Conservation (phyloP, 2,888 invertebrate species). For the Ferrisia virgata region DNA sequence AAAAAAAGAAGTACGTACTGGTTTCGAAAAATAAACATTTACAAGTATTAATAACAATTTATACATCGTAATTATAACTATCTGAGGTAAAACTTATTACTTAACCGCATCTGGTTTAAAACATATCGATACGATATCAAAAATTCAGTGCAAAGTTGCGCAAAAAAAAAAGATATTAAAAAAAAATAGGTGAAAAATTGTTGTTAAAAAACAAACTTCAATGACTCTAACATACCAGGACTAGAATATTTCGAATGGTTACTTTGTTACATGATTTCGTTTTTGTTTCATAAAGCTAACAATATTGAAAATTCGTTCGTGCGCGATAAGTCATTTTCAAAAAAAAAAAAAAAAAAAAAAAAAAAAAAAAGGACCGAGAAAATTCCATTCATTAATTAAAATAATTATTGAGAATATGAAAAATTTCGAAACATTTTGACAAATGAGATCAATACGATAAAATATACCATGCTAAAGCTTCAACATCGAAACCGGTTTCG, state of each 20-base stretch:
- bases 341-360: too few relatives aligned
- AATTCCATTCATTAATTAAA: background rate
- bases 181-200: background rate
- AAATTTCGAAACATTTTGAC: background rate
- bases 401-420: background rate
- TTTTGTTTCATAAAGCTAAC: background rate
- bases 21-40: background rate
- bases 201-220: slow-evolving; percentile 11
- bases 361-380: background rate
- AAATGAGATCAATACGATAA: slow-evolving; percentile 25
- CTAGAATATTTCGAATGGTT: slow-evolving; percentile 28
- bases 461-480: background rate
- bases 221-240: slow-evolving; percentile 22
- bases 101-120: background rate
- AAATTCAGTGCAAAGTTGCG: background rate
- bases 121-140: background rate
- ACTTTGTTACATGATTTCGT: background rate
- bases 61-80: background rate
- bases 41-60: background rate
- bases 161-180: background rate
- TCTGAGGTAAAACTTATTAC: slow-evolving; percentile 17
- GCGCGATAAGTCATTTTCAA: background rate
- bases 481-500: background rate
- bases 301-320: slow-evolving; percentile 7
- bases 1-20: slow-evolving; percentile 14